Evolutionary conservation across 2,888 invertebrate species (phyloP).

Genomic region (Dryobotodes eremita): DNA sequence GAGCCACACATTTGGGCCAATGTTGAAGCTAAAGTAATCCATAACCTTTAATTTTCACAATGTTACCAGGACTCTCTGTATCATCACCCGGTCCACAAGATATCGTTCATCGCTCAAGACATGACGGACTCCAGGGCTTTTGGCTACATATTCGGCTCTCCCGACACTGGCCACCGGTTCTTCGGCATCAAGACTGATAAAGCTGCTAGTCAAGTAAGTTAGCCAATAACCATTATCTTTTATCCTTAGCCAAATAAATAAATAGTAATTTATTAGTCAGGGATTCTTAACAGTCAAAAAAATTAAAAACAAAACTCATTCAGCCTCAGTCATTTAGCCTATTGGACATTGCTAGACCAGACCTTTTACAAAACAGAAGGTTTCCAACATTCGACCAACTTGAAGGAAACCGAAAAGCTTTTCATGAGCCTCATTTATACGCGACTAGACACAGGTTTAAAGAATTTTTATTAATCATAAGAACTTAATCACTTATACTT

Average conservation of each 20-base stretch:
- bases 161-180: constrained; percentile 98
- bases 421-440: not conserved
- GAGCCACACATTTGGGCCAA: not conserved
- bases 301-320: not conserved
- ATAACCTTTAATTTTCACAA: not conserved
- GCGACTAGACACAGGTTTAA: not conserved
- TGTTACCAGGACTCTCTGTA: constrained; percentile 96
- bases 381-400: not conserved
- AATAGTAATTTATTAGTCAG: not conserved
- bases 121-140: constrained; percentile 99
- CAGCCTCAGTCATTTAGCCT: not conserved
- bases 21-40: not conserved
- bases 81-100: constrained; percentile 99
- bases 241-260: not conserved
- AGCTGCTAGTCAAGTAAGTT: constrained; percentile 96
- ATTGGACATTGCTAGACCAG: not conserved
- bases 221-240: not conserved
- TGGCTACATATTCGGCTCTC: constrained; percentile 99
- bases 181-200: constrained; percentile 99
- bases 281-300: not conserved
- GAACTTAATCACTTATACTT: no score
- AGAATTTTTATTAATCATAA: not conserved
- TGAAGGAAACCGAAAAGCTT: not conserved
- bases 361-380: not conserved
- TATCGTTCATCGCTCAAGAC: constrained; percentile 99